Conservation (phyloP, 37 sponge, comb jelly and placozoan genomes). For the Spongilla lacustris region DNA sequence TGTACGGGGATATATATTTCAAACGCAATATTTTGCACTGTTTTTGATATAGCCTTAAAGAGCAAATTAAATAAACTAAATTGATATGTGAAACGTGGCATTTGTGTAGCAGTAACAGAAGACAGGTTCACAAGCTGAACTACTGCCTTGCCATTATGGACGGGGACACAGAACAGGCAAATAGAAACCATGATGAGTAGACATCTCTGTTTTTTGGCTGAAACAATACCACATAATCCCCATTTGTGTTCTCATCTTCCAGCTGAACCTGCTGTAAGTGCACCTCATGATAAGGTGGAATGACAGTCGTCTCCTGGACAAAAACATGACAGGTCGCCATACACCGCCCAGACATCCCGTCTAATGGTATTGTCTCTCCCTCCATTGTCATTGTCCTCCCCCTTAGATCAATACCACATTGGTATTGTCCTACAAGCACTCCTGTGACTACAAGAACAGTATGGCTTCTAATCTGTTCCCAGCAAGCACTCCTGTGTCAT, state of each 20-base stretch:
- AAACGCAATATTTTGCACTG: too few species aligned
- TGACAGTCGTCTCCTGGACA: conserved; percentile 1
- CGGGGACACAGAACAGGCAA: neutral
- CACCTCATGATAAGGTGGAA: conserved; percentile 1
- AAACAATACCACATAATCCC: neutral
- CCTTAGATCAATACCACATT: neutral
- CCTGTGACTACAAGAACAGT: too few species aligned
- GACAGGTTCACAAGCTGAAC: neutral
- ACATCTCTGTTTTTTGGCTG: neutral
- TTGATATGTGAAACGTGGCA: too few species aligned
- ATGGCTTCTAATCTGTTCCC: too few species aligned
- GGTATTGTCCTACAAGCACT: neutral
- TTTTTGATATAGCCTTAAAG: too few species aligned
- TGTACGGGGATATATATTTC: too few species aligned
- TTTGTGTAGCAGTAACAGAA: neutral
- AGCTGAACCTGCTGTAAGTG: neutral
- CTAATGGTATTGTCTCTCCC: conserved; percentile 1
- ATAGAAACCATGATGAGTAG: neutral
- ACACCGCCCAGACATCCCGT: neutral
- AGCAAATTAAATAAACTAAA: too few species aligned
- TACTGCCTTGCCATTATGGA: neutral
- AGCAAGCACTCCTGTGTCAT: too few species aligned
- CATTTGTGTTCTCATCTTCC: neutral
- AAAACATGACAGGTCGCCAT: neutral
- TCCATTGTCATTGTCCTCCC: neutral